Conservation (phyloP, 30 jellyfish, hydroid and myxozoan genomes). For the Aurelia aurita complex sp. Pacific region DNA sequence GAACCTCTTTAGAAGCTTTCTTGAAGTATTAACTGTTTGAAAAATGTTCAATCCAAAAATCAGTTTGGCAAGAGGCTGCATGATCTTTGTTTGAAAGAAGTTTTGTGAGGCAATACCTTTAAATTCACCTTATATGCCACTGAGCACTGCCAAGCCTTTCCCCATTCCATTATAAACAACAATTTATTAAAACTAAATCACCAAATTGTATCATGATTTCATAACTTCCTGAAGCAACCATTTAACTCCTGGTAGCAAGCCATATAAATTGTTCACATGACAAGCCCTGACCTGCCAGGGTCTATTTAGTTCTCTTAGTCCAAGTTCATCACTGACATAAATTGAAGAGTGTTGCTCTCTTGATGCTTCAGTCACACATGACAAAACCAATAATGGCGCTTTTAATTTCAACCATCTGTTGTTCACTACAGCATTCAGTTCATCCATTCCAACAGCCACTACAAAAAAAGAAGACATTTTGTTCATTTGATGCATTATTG, state of each 20-base stretch:
- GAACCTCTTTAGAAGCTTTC: no score
- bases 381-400: slow-evolving; percentile 90
- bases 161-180: no score
- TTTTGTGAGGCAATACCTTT: no score
- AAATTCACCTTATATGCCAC: no score
- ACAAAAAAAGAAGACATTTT: not conserved
- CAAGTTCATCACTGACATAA: slow-evolving; percentile 71
- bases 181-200: no score
- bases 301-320: slow-evolving; percentile 66
- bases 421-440: slow-evolving; percentile 82
- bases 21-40: no score
- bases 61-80: no score
- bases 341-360: slow-evolving; percentile 47
- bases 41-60: no score
- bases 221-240: slow-evolving; percentile 83
- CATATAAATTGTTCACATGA: slow-evolving; percentile 77
- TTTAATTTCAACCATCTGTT: slow-evolving; percentile 81
- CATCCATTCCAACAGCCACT: slow-evolving; percentile 77
- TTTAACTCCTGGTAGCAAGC: slow-evolving; percentile 84
- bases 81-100: no score
- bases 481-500: no score
- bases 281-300: slow-evolving; percentile 97
- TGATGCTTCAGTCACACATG: slow-evolving; percentile 75
- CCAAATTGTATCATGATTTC: slow-evolving; percentile 14
- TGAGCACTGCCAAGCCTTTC: no score